Evolutionary conservation across 2,797 vertebrate genomes (phyloP).

Genomic region (Clamator glandarius): DNA sequence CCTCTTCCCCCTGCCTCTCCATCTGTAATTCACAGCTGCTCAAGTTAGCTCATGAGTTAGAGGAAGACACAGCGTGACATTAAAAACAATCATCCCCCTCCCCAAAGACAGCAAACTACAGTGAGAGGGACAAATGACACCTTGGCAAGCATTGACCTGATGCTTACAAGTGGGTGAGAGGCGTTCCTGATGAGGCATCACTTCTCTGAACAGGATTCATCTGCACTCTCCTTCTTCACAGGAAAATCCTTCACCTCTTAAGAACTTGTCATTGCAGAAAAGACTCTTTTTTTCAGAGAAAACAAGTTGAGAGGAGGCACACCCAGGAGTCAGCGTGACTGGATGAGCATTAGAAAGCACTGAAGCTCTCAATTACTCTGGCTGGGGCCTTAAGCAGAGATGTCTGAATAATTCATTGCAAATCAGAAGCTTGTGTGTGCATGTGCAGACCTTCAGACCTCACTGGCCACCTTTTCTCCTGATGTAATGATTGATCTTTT

Average conservation of each 20-base stretch:
- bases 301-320: not conserved
- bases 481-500: not conserved
- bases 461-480: not conserved
- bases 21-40: not conserved
- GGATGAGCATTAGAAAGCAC: not conserved
- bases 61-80: not conserved
- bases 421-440: not conserved
- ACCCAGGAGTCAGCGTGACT: not conserved
- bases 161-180: not conserved
- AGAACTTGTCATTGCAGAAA: not conserved
- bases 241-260: not conserved
- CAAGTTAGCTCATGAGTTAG: not conserved
- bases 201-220: not conserved
- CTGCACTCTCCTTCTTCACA: not conserved
- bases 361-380: fast-evolving
- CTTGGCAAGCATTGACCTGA: not conserved
- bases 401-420: not conserved
- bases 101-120: not conserved
- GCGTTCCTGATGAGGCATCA: fast-evolving
- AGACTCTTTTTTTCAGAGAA: not conserved
- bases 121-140: not conserved
- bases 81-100: not conserved
- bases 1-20: not conserved
- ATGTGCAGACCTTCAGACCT: not conserved
- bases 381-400: not conserved